A percentile compares a stretch with the other conserved stretches of the same genome.
phyloP scores from a whole-genome alignment of 1,140 invertebrate genomes.

The Brachionus angularis region DNA sequence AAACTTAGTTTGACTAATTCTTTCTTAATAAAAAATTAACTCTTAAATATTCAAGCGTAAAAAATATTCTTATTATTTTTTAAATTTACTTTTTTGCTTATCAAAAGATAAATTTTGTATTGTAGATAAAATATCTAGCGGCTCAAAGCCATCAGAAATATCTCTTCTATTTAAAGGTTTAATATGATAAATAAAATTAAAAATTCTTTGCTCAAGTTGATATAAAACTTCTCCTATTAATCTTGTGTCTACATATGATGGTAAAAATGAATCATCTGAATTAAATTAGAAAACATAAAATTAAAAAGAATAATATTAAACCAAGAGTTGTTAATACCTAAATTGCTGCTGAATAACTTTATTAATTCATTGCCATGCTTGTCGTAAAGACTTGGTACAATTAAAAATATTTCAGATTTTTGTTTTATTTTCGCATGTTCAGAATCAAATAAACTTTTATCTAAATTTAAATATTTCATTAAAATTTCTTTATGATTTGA shows the following conservation, averaged over 20 bases:
- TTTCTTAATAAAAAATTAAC: background rate
- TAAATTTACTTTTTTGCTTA: background rate
- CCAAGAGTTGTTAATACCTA: background rate
- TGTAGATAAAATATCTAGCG: slow-evolving; percentile 5
- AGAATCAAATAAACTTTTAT: background rate
- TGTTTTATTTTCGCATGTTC: background rate
- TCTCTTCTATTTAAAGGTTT: slow-evolving; percentile 8
- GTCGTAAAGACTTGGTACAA: slow-evolving; percentile 11
- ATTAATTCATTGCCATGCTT: background rate
- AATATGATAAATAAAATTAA: background rate
- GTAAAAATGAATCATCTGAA: slow-evolving; percentile 6
- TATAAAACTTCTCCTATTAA: slow-evolving; percentile 9
- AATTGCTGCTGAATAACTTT: background rate
- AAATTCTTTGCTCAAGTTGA: slow-evolving; percentile 16
- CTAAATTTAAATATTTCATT: background rate
- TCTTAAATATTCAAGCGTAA: no score
- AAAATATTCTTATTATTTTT: background rate
- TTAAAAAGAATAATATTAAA: no score
- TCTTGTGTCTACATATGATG: slow-evolving; percentile 8
- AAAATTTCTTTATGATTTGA: background rate
- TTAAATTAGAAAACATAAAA: background rate
- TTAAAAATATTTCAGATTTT: background rate
- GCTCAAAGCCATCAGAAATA: background rate
- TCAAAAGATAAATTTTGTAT: background rate
- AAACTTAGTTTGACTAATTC: background rate